Percentiles rank a stretch among this genome's conserved stretches.
These are phyloP conservation scores for Phoenoteleia sp. DNA, from an alignment of 2,888 invertebrate species.

Conservation along the genomic window DNA sequence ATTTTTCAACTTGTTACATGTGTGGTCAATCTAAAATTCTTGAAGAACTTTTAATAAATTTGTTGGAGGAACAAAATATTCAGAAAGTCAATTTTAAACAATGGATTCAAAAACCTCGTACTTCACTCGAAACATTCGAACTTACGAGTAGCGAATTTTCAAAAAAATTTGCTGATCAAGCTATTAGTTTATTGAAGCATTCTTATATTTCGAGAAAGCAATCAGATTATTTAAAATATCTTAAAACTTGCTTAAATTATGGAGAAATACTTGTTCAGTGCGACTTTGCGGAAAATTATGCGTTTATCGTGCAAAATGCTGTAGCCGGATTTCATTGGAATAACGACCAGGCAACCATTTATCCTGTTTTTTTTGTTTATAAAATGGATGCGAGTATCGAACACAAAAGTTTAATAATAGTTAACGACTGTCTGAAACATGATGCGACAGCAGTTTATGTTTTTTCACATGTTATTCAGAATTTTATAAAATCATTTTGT, in stretches of 20 bases:
- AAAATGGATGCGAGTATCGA: not conserved
- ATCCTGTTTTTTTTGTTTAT: not conserved
- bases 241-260: not conserved
- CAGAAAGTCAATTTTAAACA: slow-evolving; percentile 28
- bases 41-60: not conserved
- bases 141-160: not conserved
- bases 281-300: slow-evolving; percentile 53
- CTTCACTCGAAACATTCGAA: not conserved
- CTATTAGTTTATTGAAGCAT: slow-evolving; percentile 16
- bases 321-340: slow-evolving; percentile 24
- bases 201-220: slow-evolving; percentile 25
- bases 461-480: slow-evolving; percentile 24
- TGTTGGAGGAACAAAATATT: slow-evolving; percentile 15
- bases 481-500: slow-evolving; percentile 8
- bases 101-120: slow-evolving; percentile 29
- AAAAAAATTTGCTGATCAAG: slow-evolving; percentile 2
- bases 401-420: slow-evolving; percentile 24
- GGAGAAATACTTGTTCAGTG: slow-evolving; percentile 36
- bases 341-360: slow-evolving; percentile 3
- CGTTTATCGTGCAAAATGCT: slow-evolving; percentile 37
- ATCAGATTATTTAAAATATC: slow-evolving; percentile 4
- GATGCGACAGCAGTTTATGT: slow-evolving; percentile 40
- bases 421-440: slow-evolving; percentile 45
- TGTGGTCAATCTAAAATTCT: slow-evolving; percentile 10
- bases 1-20: not conserved